Base-by-base conservation (phyloP, 2,888 invertebrate genomes). In the Synanthedon andrenaeformis region DNA sequence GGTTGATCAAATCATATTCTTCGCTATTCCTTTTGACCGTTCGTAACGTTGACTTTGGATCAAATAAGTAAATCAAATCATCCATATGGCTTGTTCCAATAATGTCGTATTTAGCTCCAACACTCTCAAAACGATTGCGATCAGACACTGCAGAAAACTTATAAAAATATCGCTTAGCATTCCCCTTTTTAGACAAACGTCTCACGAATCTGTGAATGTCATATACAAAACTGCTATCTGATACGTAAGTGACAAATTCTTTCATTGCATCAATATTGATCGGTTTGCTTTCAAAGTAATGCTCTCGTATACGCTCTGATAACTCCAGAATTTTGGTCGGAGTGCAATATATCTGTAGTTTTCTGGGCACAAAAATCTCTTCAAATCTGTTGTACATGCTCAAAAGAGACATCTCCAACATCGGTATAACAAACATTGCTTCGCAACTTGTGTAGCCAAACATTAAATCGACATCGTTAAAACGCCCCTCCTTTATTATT, bases 391-490 rank as follows among this genome's bases (percentile, higher is more conserved):
- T 60, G 48, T 65, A 67, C 5, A 49, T 19, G 10, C 59, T 51
- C 13, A 62, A 35, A n/a, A 59, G 6, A n/a, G 41, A 53, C 28
- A 51, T 52, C 5, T 56, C 52, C 4, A 51, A 42, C 4, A 51
- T 10, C 4, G 17, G 1, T 3, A 52, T 14, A 10, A 41, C 53
- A 8, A 63, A 51, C 4, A 64, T 51, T 8, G 92, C 92, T 76
- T 94, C 94, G 54, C 91, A 89, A 3, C 88, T 87, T 17, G 91
- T 93, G 8, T 91, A 68, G 6, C 94, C 94, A 35, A 91, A 82
- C 69, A 94, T 89, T 74, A 92, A 86, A 0, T 93, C 92, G 2
- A 90, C 81, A 17, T 63, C 57, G 51, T 64, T 64, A 19, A 89
- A 65, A 14, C 71, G 73, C 14, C 90, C 89, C 17, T 78, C 69